phyloP scores from a whole-genome alignment of 23 tunicate genomes.

The Trididemnum clinides region DNA sequence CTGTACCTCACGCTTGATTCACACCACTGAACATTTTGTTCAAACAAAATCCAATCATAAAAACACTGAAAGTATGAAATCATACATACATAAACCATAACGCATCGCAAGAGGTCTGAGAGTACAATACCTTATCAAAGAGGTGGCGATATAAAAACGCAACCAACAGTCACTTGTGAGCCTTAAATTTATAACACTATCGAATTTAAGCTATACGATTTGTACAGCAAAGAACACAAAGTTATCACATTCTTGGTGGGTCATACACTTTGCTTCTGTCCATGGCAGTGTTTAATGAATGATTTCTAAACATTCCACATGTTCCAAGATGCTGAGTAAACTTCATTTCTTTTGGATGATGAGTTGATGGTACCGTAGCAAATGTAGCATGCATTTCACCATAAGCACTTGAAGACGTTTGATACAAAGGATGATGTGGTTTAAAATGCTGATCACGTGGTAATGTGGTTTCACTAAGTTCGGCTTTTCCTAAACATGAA shows the following conservation, averaged over 20 bases:
- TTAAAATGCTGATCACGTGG: conserved; percentile 39
- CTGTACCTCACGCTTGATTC: no score
- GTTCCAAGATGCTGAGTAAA: conserved; percentile 79
- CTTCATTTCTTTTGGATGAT: conserved; percentile 55
- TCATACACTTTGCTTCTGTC: conserved; percentile 87
- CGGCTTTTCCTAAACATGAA: conserved; percentile 64
- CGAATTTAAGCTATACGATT: no score
- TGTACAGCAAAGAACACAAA: no score
- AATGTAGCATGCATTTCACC: conserved; percentile 75
- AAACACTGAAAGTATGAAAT: no score
- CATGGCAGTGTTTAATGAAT: conserved; percentile 73
- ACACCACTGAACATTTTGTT: no score
- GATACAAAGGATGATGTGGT: conserved; percentile 71
- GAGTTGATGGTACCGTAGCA: conserved; percentile 73
- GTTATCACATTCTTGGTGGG: conserved; percentile 62
- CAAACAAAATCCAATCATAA: no score
- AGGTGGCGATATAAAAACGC: no score
- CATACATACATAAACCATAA: no score
- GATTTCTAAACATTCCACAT: conserved; percentile 94
- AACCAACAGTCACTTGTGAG: no score
- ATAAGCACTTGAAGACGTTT: conserved; percentile 66
- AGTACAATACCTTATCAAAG: no score
- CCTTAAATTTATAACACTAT: no score
- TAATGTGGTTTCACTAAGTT: conserved; percentile 47
- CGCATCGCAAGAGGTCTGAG: no score